A percentile compares a stretch with the other conserved stretches of the same genome.
phyloP scores from a whole-genome alignment of 1,140 invertebrate genomes.

The Ericerus pela region DNA sequence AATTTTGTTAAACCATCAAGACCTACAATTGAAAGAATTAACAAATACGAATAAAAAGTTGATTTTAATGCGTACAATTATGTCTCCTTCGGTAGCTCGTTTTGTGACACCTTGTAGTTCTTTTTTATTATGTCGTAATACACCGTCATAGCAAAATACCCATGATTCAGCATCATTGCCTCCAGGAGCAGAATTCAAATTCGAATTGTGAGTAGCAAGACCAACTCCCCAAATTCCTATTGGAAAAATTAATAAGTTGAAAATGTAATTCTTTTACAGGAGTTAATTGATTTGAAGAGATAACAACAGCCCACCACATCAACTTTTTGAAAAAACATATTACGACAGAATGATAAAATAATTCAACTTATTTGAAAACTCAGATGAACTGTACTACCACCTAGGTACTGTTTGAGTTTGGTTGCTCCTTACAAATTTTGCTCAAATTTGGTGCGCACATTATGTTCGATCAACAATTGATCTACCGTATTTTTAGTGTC shows the following conservation, averaged over 20 bases:
- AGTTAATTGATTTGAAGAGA: not conserved
- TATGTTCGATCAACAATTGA: too few species aligned
- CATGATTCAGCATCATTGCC: conserved; percentile 81
- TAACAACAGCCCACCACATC: not conserved
- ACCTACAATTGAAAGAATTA: not conserved
- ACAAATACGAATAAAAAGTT: not conserved
- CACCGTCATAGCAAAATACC: conserved; percentile 80
- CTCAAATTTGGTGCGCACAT: too few species aligned
- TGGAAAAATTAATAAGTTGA: conserved; percentile 6
- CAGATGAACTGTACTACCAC: too few species aligned
- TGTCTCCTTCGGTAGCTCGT: conserved; percentile 75
- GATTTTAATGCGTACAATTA: conserved; percentile 47
- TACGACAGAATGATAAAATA: too few species aligned
- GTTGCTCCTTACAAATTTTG: too few species aligned
- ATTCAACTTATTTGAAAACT: too few species aligned
- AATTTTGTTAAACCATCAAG: too few species aligned
- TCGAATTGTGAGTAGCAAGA: conserved; percentile 68
- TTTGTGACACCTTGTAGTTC: conserved; percentile 54
- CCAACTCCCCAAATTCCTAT: conserved; percentile 80
- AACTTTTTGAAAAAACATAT: too few species aligned
- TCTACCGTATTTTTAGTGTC: too few species aligned
- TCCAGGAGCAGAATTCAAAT: conserved; percentile 69
- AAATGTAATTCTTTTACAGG: not conserved
- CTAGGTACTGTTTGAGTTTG: too few species aligned
- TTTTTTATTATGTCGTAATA: conserved; percentile 66